Evolutionary conservation across 1,140 invertebrate genomes (phyloP), one percentile per base, ranked within the genome.

Genomic region (Papilio aristodemus): DNA sequence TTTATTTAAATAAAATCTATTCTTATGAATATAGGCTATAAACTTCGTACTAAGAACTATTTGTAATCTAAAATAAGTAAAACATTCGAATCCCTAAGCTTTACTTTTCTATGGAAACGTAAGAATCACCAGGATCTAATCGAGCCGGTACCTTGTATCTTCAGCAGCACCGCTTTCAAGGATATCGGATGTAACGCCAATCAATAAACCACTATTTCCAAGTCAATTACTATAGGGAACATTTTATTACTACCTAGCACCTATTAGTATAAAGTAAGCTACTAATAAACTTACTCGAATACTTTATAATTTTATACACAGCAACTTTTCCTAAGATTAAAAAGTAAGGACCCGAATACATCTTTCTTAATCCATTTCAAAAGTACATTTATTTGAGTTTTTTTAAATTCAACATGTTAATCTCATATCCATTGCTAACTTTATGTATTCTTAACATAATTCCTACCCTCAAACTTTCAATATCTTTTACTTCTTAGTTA

Each of bases 151-250:
- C 76, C 80, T 73, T 77, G 79, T 80, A 69, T 76, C 79, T 79
- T 73, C 84, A 87, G 81, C 84, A 86, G 83, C 86, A 86, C 83
- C 79, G 86, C 86, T 89, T 90, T 73, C 63, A 74, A 83, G 71
- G 71, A 76, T 75, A 75, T 72, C 75, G 78, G 71, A 76, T 74
- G 71, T 82, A 77, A 79, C 80, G 83, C 89, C 85, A 84, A 86
- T 80, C 81, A 81, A 87, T 83, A 74, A 89, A 79, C 84, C 83
- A 89, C 86, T 93, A 93, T 93, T 91, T 94, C 92, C 92, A 94
- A 93, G 93, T 94, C 93, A 94, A 94, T 94, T 94, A 94, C 89
- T 93, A 92, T 93, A 93, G 93, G 93, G 93, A 94, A 94, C 93
- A 94, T 93, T 91, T 90, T 91, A 89, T 80, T 90, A 89, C 84